Percentiles rank a stretch among this genome's conserved stretches.
Evolutionary conservation across 2,888 invertebrate genomes (phyloP).

Genomic region (Drosophila emarginata): DNA sequence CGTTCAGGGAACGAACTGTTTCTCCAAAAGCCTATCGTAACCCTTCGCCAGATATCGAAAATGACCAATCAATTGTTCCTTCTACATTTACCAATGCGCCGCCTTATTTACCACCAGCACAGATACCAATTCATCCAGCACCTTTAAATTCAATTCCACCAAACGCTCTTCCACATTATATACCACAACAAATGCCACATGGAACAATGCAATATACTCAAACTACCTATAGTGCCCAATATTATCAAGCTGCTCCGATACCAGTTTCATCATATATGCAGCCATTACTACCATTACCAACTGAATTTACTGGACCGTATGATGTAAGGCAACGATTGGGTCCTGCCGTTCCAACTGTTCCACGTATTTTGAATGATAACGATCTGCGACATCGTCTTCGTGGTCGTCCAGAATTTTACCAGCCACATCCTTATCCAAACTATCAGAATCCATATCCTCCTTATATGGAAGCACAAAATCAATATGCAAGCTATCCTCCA

Average conservation of each 20-base stretch:
- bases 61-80: neutral
- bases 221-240: slow-evolving; percentile 5
- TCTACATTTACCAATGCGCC: neutral
- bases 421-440: neutral
- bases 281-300: neutral
- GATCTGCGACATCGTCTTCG: slow-evolving; percentile 22
- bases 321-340: slow-evolving; percentile 22
- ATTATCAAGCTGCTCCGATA: neutral
- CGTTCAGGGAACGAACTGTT: neutral
- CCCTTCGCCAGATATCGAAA: neutral
- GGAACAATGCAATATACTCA: neutral
- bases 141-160: neutral
- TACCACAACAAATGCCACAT: neutral
- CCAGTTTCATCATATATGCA: neutral
- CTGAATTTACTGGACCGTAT: neutral
- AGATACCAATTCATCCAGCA: neutral
- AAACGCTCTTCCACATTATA: neutral
- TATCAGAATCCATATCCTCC: neutral
- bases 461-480: neutral
- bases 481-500: neutral
- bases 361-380: neutral
- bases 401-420: neutral
- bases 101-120: neutral
- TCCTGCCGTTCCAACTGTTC: neutral
- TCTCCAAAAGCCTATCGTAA: too few species aligned